Evolutionary conservation across 2,888 invertebrate species (phyloP).

Genomic region (Watsonalla cultraria): DNA sequence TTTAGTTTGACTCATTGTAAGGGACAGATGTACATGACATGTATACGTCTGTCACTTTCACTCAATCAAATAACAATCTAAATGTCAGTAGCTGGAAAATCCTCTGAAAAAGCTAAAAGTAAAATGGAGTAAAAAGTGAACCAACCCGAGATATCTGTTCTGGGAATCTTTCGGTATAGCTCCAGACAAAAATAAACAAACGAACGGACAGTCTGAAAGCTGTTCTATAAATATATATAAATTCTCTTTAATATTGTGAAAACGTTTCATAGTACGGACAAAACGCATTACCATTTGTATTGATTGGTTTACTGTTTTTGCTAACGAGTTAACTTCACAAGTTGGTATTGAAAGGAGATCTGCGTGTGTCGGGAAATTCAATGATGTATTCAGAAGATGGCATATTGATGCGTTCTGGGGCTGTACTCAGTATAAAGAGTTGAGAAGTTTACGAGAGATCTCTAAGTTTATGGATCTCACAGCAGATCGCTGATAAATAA

Average conservation of each 20-base stretch:
- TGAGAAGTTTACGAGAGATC: too few species aligned
- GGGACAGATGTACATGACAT: too few species aligned
- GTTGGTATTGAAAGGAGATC: background rate
- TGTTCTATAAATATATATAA: constrained; percentile 30
- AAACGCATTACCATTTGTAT: background rate
- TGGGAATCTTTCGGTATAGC: background rate
- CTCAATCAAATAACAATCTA: too few species aligned
- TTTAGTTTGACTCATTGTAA: too few species aligned
- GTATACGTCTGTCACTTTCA: too few species aligned
- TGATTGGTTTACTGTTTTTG: background rate
- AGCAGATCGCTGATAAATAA: too few species aligned
- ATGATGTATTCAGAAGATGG: too few species aligned
- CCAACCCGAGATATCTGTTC: background rate
- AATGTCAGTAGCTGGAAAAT: too few species aligned
- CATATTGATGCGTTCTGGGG: too few species aligned
- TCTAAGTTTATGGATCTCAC: too few species aligned
- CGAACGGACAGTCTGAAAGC: constrained; percentile 22
- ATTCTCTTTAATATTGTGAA: background rate
- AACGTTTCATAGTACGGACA: background rate
- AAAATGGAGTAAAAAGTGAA: background rate
- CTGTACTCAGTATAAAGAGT: too few species aligned
- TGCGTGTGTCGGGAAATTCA: background rate
- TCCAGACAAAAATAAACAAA: constrained; percentile 35
- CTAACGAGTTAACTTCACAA: background rate
- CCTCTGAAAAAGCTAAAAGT: too few species aligned